A percentile compares a stretch with the other conserved stretches of the same genome.
These are phyloP conservation scores for Candidula unifasciata DNA, from an alignment of 2,888 invertebrate genomes.

Conservation along the genomic window DNA sequence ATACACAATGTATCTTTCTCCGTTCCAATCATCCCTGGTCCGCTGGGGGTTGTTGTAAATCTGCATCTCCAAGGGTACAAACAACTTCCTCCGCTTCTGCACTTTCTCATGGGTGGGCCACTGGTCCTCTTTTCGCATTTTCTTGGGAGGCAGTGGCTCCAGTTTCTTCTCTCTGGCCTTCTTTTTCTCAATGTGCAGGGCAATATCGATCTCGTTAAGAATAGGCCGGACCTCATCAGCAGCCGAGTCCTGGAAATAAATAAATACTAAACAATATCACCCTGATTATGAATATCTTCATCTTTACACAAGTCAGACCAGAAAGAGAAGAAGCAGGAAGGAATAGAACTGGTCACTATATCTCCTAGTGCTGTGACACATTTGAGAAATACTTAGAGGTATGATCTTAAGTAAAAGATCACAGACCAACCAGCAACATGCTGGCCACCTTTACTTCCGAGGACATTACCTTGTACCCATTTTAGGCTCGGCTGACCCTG, in stretches of 20 bases:
- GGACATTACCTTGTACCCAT: too few species aligned
- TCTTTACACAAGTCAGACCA: neutral
- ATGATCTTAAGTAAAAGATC: too few species aligned
- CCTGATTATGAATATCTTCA: too few species aligned
- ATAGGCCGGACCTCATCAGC: slow-evolving; percentile 12
- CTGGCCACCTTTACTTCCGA: too few species aligned
- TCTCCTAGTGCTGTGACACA: too few species aligned
- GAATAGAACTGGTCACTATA: neutral
- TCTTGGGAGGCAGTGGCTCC: slow-evolving; percentile 9
- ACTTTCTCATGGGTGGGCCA: slow-evolving; percentile 48
- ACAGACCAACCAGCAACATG: too few species aligned
- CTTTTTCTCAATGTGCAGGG: slow-evolving; percentile 36
- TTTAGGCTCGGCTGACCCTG: too few species aligned
- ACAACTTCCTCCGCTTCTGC: slow-evolving; percentile 25
- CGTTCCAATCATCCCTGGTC: slow-evolving; percentile 40
- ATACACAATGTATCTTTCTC: slow-evolving; percentile 56
- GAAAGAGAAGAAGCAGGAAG: neutral
- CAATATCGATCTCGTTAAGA: slow-evolving; percentile 44
- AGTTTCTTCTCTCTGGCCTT: slow-evolving; percentile 11
- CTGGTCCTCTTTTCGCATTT: slow-evolving; percentile 43
- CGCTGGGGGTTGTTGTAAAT: slow-evolving; percentile 44
- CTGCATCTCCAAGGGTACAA: slow-evolving; percentile 35
- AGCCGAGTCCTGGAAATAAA: neutral
- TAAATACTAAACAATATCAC: too few species aligned
- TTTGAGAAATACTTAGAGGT: too few species aligned